Conservation (phyloP, 1,140 invertebrate species). For the Tetramorium simillimum region DNA sequence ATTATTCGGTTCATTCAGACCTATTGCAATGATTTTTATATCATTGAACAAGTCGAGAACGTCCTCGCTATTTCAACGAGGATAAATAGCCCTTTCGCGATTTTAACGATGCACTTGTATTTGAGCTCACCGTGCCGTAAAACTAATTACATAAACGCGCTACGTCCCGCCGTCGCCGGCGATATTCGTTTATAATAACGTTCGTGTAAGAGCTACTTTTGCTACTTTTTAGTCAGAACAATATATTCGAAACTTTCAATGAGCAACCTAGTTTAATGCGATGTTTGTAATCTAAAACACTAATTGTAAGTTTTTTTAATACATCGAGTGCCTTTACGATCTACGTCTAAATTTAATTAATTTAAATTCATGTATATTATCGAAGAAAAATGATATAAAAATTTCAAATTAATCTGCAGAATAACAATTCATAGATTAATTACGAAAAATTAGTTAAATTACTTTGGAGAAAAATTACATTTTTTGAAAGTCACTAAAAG, state of each 20-base stretch:
- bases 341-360: not conserved
- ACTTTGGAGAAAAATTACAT: not conserved
- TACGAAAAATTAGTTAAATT: not conserved
- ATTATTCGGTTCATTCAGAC: slow-evolving; percentile 66
- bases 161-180: not conserved
- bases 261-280: not conserved
- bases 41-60: slow-evolving; percentile 2
- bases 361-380: not conserved
- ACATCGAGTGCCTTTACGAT: not conserved
- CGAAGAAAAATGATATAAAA: not conserved
- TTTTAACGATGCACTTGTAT: slow-evolving; percentile 25
- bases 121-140: not conserved
- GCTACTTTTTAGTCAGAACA: not conserved
- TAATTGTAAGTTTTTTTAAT: not conserved
- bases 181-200: slow-evolving; percentile 20
- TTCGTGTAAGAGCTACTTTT: not conserved
- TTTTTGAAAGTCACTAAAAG: not conserved
- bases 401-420: not conserved
- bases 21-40: slow-evolving; percentile 22
- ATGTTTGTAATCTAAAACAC: not conserved
- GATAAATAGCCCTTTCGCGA: slow-evolving; percentile 46
- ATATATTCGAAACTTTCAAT: not conserved
- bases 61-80: slow-evolving; percentile 25
- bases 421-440: not conserved
- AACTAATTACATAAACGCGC: slow-evolving; percentile 34